Base-by-base conservation (phyloP, 2,113 vertebrate species). In the Pseudorectes ferrugineus region DNA sequence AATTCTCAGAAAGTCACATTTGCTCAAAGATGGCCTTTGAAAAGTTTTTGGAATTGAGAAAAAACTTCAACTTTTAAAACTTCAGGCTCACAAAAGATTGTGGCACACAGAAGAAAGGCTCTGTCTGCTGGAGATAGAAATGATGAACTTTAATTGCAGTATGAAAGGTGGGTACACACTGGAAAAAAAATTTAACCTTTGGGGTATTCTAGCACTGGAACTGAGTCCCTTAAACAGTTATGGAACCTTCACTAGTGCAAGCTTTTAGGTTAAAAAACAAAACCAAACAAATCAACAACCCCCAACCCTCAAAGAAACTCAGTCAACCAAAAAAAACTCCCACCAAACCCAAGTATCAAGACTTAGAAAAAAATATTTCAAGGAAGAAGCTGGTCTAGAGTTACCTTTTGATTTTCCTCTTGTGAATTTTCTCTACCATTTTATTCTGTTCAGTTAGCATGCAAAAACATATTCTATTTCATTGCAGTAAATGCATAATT, bases 281-380 rank as follows among this genome's bases (percentile, higher is more conserved):
- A 66, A 38, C 1, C 22, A 42, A 36, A 15, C 15, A 49, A 51
- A 38, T 6, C n/a, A 17, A 29, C 12, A 54, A 88, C 33, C 29
- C 7, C 6, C 9, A 45, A 38, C 1, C 1, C 5, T 59, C 26
- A 20, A 52, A 82, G 11, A 42, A 63, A 65, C 8, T 18, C 16
- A 48, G 38, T 4, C 15, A 55, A 10, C 6, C 2, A 36, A 36
- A 54, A 59, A 54, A 5, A 4, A 57, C 4, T 0, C 4, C 3
- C 54, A 40, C 6, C 23, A 78, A 90, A 83, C 11, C 8, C 9
- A 65, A 5, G 15, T 25, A 61, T 58, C 18, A 87, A 67, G 42
- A 55, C 26, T 17, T 79, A 42, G 28, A 43, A 43, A 51, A 51
- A 80, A 70, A 18, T 3, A 54, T 25, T 62, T 40, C 45, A 58